These are phyloP conservation scores for Probaryconus sp. DNA, from an alignment of 1,140 invertebrate genomes.

Conservation along the genomic window DNA sequence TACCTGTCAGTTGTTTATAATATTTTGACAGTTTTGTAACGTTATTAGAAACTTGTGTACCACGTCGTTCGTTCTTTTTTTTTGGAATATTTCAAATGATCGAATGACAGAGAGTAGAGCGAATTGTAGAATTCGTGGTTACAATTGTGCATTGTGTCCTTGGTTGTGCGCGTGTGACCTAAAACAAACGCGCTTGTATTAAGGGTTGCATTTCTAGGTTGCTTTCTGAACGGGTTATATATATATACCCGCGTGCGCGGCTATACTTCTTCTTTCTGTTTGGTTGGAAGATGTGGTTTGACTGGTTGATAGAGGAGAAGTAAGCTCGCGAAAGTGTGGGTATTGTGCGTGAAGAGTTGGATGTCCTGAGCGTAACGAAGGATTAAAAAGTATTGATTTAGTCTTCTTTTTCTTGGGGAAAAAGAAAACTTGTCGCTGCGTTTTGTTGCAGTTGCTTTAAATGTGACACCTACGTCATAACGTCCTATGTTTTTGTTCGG, in stretches of 20 bases:
- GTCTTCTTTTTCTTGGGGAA: slow-evolving; percentile 12
- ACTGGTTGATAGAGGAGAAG: slow-evolving; percentile 35
- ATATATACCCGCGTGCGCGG: slow-evolving; percentile 13
- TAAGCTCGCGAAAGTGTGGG: background rate
- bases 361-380: slow-evolving; percentile 31
- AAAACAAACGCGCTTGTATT: slow-evolving; percentile 7
- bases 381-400: slow-evolving; percentile 49
- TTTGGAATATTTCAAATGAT: no score
- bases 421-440: slow-evolving; percentile 24
- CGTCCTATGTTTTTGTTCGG: slow-evolving; percentile 7
- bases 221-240: slow-evolving; percentile 30
- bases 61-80: no score
- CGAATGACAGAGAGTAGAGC: no score
- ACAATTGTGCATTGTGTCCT: no score
- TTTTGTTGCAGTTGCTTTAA: slow-evolving; percentile 9
- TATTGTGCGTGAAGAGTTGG: slow-evolving; percentile 16
- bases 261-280: slow-evolving; percentile 40
- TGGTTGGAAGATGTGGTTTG: slow-evolving; percentile 39
- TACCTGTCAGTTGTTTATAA: no score
- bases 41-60: no score
- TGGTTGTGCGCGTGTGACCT: background rate
- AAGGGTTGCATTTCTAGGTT: slow-evolving; percentile 35
- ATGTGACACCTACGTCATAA: slow-evolving; percentile 33
- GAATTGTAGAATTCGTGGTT: no score
- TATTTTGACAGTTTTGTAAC: no score